These are phyloP conservation scores for Peromyscus polionotus DNA, from an alignment of 2,113 vertebrate genomes.

Conservation along the genomic window DNA sequence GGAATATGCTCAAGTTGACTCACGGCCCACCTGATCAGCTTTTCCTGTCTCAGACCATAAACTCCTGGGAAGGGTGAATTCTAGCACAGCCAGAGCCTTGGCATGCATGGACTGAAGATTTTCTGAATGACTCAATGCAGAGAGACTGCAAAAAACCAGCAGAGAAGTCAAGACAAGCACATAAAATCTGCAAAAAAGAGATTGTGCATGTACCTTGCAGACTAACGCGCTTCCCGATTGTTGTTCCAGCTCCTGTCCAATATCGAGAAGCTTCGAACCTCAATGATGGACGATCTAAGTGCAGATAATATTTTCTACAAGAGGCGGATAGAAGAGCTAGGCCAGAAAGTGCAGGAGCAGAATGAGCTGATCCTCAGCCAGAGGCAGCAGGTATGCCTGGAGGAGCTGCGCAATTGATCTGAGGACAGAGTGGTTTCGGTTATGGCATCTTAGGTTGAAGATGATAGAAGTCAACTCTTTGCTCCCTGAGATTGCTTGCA, in stretches of 20 bases:
- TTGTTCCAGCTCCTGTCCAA: conserved; percentile 88
- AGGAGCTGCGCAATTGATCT: too few species aligned
- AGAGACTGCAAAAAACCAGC: neutral
- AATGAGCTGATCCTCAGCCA: conserved; percentile 89
- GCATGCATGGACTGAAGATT: neutral
- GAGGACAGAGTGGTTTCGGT: neutral
- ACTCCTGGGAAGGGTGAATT: neutral
- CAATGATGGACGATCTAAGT: conserved; percentile 87
- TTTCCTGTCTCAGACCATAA: neutral
- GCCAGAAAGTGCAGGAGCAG: conserved; percentile 90
- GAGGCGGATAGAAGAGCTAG: conserved; percentile 89
- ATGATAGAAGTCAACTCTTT: neutral
- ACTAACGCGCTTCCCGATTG: neutral
- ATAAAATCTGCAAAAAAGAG: neutral
- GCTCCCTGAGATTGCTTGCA: neutral
- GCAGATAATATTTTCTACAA: conserved; percentile 86
- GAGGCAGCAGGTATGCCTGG: conserved; percentile 90
- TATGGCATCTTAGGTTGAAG: neutral
- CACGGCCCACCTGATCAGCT: neutral
- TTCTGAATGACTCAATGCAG: too few species aligned
- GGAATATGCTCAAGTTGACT: too few species aligned
- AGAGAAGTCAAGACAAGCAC: rapidly evolving
- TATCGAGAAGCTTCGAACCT: conserved; percentile 87
- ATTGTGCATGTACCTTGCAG: neutral
- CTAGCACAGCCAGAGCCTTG: neutral